Percentiles rank a stretch among this genome's conserved stretches.
These are phyloP conservation scores for Acrocephalus arundinaceus DNA, from an alignment of 2,113 vertebrate genomes.

Conservation along the genomic window DNA sequence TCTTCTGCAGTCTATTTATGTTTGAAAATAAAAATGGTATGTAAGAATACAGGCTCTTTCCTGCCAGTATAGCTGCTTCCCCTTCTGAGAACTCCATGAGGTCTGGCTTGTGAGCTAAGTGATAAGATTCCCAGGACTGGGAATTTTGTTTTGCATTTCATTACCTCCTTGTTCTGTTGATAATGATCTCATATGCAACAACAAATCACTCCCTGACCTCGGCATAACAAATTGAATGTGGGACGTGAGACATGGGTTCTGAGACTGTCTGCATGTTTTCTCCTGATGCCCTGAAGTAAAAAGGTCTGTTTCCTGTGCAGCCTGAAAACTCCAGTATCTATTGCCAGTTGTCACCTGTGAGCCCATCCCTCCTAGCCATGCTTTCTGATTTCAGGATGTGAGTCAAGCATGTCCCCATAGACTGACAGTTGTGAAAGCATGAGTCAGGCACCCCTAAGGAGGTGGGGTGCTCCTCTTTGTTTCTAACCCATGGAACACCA, in stretches of 20 bases:
- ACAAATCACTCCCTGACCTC: neutral
- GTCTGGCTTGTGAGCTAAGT: slow-evolving; percentile 6
- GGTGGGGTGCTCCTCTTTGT: neutral
- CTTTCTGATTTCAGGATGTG: neutral
- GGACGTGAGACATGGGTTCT: neutral
- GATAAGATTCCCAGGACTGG: slow-evolving; percentile 47
- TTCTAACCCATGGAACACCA: neutral
- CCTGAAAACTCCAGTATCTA: neutral
- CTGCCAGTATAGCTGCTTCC: neutral
- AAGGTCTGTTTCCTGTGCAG: neutral
- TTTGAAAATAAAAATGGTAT: slow-evolving; percentile 39
- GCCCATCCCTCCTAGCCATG: neutral
- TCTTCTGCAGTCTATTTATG: slow-evolving; percentile 26
- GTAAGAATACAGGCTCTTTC: slow-evolving; percentile 4
- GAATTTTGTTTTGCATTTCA: slow-evolving; percentile 44
- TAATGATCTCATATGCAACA: slow-evolving; percentile 54
- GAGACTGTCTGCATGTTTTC: neutral
- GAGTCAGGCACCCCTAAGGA: neutral
- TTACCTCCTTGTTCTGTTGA: slow-evolving; percentile 28
- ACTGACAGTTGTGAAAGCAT: neutral
- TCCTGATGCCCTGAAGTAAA: neutral
- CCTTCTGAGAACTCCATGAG: neutral
- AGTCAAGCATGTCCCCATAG: neutral
- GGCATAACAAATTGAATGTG: neutral
- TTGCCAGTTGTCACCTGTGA: neutral